Evolutionary conservation across 2,888 invertebrate genomes (phyloP).

Genomic region (Heteropelma amictum): DNA sequence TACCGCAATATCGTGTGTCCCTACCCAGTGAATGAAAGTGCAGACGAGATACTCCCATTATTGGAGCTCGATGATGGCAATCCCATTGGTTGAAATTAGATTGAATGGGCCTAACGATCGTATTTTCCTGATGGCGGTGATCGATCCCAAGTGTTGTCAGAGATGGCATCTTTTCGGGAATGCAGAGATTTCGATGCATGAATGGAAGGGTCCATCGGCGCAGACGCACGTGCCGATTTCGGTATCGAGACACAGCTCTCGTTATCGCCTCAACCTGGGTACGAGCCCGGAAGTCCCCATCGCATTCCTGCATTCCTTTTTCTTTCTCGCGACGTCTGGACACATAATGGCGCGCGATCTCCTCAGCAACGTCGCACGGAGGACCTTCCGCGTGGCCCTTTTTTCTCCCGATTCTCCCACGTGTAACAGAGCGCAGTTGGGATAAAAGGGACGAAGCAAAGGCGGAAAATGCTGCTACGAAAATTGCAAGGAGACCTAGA

Average conservation of each 20-base stretch:
- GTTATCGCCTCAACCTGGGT: constrained; percentile 58
- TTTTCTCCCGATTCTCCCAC: constrained; percentile 7
- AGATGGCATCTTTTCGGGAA: constrained; percentile 12
- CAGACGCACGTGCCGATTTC: constrained; percentile 29
- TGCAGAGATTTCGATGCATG: constrained; percentile 8
- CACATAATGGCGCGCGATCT: constrained; percentile 29
- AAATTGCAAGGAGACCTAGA: constrained; percentile 32
- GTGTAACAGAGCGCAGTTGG: background rate
- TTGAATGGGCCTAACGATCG: constrained; percentile 44
- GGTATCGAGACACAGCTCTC: constrained; percentile 33
- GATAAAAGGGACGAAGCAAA: constrained; percentile 9
- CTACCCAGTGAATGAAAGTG: constrained; percentile 45
- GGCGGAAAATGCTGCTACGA: no score
- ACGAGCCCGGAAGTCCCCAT: constrained; percentile 57
- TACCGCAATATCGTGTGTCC: constrained; percentile 31
- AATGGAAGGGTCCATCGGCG: constrained; percentile 33
- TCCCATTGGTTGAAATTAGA: constrained; percentile 40
- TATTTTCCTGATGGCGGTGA: constrained; percentile 40
- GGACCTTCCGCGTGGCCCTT: constrained; percentile 3
- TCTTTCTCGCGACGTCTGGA: constrained; percentile 7
- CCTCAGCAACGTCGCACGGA: constrained; percentile 8
- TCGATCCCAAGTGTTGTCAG: constrained; percentile 37
- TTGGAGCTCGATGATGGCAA: constrained; percentile 34
- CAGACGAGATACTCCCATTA: constrained; percentile 22
- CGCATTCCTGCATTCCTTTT: constrained; percentile 15